Base-by-base conservation (phyloP, 2,797 vertebrate species). In the Clarias platycephalus region DNA sequence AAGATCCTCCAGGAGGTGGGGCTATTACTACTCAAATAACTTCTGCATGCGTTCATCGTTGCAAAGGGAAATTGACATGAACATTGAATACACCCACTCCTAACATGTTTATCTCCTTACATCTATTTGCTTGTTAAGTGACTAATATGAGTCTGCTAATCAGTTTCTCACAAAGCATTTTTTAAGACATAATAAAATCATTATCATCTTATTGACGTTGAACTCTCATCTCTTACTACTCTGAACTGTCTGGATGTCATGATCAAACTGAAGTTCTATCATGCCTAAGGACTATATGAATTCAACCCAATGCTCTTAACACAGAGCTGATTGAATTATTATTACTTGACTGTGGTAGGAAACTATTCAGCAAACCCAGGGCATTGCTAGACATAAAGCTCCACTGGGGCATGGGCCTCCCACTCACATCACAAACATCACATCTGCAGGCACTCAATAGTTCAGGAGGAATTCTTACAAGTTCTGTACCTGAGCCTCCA, bases 1-100 rank as follows among this genome's bases (percentile, higher is more conserved):
- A 79, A 20, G 3, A 79, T 55, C 66, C 40, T 31, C 78, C 78
- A 80, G 62, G 31, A 80, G 78, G 26, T 80, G 78, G 78, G 10
- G 78, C 78, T 80, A 66, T 66, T 31, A 31, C 9, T 10, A 80
- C 18, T 80, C 15, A 80, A 31, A 26, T 24, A 31, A 20, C 18
- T 7, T 53, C 53, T 66, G 0, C 1, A 66, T 22, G 37, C 40
- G 6, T 58, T n/a, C 13, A 49, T 24, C 3, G 7, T 22, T 53
- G 0, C 0, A 53, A 31, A 4, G 26, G 26, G 53, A 31, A 66
- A 13, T 5, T 28, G 8, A 1, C 4, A 28, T 28, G 5, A 80
- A 66, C n/a, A 44, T 10, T 49, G 16, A 22, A 76, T 76, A 24
- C 49, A 76, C 10, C 74, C 15, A 57, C 53, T 1, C 2, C 26